phyloP scores from a whole-genome alignment of 2,888 invertebrate species.

The Keiferia lycopersicella region DNA sequence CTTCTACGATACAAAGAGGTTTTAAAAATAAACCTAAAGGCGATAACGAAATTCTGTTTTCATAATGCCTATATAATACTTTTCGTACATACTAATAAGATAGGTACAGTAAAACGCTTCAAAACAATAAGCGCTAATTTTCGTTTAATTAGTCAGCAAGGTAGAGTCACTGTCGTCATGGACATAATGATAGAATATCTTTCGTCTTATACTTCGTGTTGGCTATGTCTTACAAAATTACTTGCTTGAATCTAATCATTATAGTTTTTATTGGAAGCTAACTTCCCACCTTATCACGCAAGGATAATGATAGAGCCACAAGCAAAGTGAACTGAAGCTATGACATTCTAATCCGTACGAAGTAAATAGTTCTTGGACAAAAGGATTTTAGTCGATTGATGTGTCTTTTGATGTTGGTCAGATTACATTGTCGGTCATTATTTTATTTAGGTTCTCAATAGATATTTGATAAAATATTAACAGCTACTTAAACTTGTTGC shows the following conservation, averaged over 20 bases:
- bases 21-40: too few species aligned
- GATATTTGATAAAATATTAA: too few species aligned
- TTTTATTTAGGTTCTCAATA: too few species aligned
- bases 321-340: neutral
- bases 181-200: neutral
- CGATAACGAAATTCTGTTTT: too few species aligned
- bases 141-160: too few species aligned
- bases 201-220: neutral
- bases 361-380: constrained; percentile 4
- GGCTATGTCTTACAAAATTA: neutral
- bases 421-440: neutral
- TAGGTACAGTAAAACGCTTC: too few species aligned
- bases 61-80: too few species aligned
- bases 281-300: constrained; percentile 13
- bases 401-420: neutral
- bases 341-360: neutral
- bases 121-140: too few species aligned
- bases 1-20: too few species aligned
- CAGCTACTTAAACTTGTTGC: too few species aligned
- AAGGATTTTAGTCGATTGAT: neutral
- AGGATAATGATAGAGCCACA: constrained; percentile 11
- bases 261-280: constrained; percentile 26
- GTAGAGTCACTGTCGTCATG: neutral
- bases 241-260: constrained; percentile 11
- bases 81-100: too few species aligned